Evolutionary conservation across 2,113 vertebrate species (phyloP).

Genomic region (Pelusios castaneus): DNA sequence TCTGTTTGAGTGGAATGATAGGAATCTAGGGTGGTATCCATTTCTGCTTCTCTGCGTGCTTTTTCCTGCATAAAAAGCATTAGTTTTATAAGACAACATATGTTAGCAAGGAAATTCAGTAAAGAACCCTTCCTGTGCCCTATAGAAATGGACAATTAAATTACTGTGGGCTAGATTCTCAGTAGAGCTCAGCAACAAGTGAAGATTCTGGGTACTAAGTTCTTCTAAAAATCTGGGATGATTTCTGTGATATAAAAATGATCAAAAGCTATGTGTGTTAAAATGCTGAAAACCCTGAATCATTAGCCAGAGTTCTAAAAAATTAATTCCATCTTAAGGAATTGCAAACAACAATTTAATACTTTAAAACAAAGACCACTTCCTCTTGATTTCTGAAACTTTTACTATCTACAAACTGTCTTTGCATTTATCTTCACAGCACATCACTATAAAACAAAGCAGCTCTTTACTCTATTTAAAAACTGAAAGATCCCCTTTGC

Average conservation of each 20-base stretch:
- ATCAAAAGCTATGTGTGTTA: conserved; percentile 27
- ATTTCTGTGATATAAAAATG: conserved; percentile 15
- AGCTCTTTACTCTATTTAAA: not conserved
- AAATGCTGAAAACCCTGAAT: conserved; percentile 16
- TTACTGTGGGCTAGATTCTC: not conserved
- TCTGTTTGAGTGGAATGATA: conserved; percentile 84
- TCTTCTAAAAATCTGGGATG: conserved; percentile 8
- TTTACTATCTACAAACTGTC: not conserved
- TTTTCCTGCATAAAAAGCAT: conserved; percentile 70
- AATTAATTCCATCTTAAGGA: not conserved
- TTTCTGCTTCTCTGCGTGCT: conserved; percentile 62
- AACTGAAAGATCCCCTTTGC: not conserved
- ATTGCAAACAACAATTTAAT: conserved; percentile 46
- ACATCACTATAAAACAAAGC: not conserved
- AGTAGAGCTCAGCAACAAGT: conserved; percentile 23
- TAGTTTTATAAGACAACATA: not conserved
- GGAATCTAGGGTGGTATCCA: conserved; percentile 78
- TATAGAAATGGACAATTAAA: not conserved
- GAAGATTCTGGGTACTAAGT: not conserved
- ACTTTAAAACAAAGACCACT: not conserved
- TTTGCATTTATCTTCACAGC: not conserved
- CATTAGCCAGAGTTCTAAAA: conserved; percentile 21
- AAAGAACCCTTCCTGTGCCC: not conserved
- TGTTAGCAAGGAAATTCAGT: not conserved
- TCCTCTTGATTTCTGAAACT: not conserved